Evolutionary conservation across 2,797 vertebrate genomes (phyloP).

Genomic region (Chromobotia macracanthus): DNA sequence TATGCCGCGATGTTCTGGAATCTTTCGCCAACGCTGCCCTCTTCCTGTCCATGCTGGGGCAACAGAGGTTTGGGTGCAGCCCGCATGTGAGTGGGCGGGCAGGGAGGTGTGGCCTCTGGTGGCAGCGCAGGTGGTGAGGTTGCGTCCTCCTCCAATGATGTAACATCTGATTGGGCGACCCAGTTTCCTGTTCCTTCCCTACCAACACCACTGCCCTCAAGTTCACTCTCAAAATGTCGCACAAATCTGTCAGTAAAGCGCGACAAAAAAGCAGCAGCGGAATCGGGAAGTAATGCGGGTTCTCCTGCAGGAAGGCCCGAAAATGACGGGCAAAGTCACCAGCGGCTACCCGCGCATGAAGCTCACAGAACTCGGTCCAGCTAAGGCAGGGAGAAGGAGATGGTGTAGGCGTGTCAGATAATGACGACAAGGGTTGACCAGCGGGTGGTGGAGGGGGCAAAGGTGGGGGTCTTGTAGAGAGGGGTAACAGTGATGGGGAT

Average conservation of each 20-base stretch:
- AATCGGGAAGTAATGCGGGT: conserved; percentile 85
- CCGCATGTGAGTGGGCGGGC: conserved; percentile 39
- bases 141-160: conserved; percentile 79
- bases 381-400: conserved; percentile 85
- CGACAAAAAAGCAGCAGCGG: conserved; percentile 84
- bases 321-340: conserved; percentile 89
- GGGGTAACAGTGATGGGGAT: conserved; percentile 72
- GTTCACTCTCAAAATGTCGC: conserved; percentile 86
- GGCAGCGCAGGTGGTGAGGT: conserved; percentile 69
- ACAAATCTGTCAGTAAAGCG: too few species aligned
- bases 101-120: conserved; percentile 40
- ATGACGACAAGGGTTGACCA: conserved; percentile 69
- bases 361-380: conserved; percentile 94
- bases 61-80: conserved; percentile 61
- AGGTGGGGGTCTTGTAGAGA: conserved; percentile 68
- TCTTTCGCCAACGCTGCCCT: conserved; percentile 63
- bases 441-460: conserved; percentile 70
- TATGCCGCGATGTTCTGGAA: conserved; percentile 60
- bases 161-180: conserved; percentile 77
- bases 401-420: conserved; percentile 77
- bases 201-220: conserved; percentile 72
- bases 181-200: conserved; percentile 72
- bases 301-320: conserved; percentile 84
- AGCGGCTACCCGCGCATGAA: conserved; percentile 86
- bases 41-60: conserved; percentile 65